These are phyloP conservation scores for Emmelina monodactyla DNA, from an alignment of 2,888 invertebrate species.

Conservation along the genomic window DNA sequence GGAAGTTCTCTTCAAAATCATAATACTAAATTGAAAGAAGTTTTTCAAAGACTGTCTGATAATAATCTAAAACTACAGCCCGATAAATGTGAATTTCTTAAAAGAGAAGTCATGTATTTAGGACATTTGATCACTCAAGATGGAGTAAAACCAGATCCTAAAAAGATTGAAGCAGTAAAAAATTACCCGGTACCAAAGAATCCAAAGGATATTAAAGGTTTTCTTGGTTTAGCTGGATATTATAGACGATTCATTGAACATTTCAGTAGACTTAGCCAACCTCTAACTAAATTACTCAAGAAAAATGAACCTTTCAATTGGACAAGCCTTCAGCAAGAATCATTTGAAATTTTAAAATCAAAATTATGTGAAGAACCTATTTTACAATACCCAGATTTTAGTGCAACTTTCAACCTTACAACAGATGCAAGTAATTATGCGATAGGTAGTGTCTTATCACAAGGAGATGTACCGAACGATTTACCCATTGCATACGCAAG, in stretches of 20 bases:
- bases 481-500: slow-evolving; percentile 8
- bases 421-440: slow-evolving; percentile 13
- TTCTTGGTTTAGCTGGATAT: slow-evolving; percentile 6
- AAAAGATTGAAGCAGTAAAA: slow-evolving; percentile 12
- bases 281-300: slow-evolving; percentile 2
- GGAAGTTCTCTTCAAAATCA: slow-evolving; percentile 9
- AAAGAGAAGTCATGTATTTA: slow-evolving; percentile 12
- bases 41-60: slow-evolving; percentile 9
- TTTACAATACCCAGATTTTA: slow-evolving; percentile 12
- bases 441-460: slow-evolving; percentile 10
- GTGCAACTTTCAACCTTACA: slow-evolving; percentile 11
- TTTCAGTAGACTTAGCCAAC: slow-evolving; percentile 4
- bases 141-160: slow-evolving; percentile 20
- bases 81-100: slow-evolving; percentile 13
- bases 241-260: slow-evolving; percentile 2
- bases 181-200: slow-evolving; percentile 1
- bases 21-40: slow-evolving; percentile 8
- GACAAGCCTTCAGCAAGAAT: slow-evolving; percentile 9
- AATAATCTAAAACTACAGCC: slow-evolving; percentile 12
- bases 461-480: slow-evolving; percentile 4
- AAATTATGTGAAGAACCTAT: slow-evolving; percentile 8
- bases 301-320: neutral
- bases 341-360: slow-evolving; percentile 7
- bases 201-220: slow-evolving; percentile 4
- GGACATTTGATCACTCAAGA: slow-evolving; percentile 20